Base-by-base conservation (phyloP, 2,888 invertebrate species). In the Lissonota sp. region DNA sequence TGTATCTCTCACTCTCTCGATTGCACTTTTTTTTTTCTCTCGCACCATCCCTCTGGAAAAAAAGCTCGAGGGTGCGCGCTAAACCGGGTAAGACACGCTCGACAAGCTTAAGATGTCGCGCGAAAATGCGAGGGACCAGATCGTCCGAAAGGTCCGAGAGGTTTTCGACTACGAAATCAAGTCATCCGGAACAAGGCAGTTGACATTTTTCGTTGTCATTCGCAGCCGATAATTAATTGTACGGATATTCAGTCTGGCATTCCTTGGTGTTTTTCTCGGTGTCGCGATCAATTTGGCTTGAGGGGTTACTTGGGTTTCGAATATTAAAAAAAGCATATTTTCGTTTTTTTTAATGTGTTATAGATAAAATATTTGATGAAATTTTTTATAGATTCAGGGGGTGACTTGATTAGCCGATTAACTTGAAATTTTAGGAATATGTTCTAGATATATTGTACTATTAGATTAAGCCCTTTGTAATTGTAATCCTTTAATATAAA, bases 51-150 rank as follows among this genome's bases (percentile, higher is more conserved):
- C 83, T 66, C 71, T 8, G 67, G 62, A 51, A 53, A 80, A 62
- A 76, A 76, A 74, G 71, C 49, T 80, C 60, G 49, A 64, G 80
- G 77, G 82, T 83, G 83, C 70, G 67, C 70, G 67, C 71, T 67
- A 66, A 63, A 69, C 46, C 70, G 67, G 14, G 57, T 57, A 75
- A 73, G 79, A 83, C 82, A 77, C 72, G 71, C 44, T 79, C 76
- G 72, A 73, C 76, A 44, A 71, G 80, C 58, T 77, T 77, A 71
- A 80, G 72, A 75, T 71, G 70, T 71, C 64, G 40, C 3, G 62
- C 53, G 51, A 58, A 16, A 55, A 67, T n/a, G 51, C 44, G 69
- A 64, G 51, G 64, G 64, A 69, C n/a, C 55, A 8, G 39, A 51
- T 72, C 71, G 67, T 67, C 66, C 71, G 66, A 62, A 66, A 78